Percentiles rank a stretch among this genome's conserved stretches.
Conservation (phyloP, 2,113 vertebrate species). For the Clarias batrachus region DNA sequence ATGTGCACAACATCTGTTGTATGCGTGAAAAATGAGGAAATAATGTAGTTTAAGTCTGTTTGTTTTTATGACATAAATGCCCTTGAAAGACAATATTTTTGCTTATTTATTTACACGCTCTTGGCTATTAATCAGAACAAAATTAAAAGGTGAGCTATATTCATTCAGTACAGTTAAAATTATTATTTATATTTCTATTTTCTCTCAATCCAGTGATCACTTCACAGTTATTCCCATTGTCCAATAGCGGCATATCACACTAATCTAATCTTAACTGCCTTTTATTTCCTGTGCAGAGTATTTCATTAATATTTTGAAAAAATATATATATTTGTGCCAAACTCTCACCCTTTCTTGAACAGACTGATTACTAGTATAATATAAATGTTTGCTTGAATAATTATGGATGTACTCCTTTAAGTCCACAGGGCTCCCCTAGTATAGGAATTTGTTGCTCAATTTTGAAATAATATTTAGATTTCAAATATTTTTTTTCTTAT, state of each 20-base stretch:
- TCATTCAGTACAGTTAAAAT: background rate
- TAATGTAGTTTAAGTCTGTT: background rate
- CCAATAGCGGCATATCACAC: background rate
- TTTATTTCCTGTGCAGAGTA: background rate
- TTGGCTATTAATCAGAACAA: background rate
- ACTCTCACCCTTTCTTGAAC: background rate
- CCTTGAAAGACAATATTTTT: background rate
- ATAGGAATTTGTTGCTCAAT: background rate
- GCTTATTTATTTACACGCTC: background rate
- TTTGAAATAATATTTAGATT: background rate
- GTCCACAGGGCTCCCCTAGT: background rate
- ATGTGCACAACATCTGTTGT: constrained; percentile 24
- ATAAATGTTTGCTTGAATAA: background rate
- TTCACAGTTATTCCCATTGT: background rate
- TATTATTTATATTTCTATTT: too few species aligned
- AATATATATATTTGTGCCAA: background rate
- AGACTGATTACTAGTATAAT: background rate
- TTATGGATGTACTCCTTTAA: background rate
- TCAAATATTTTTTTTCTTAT: background rate
- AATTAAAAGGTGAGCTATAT: background rate
- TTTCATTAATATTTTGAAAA: background rate
- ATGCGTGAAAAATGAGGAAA: constrained; percentile 2
- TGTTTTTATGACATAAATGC: background rate
- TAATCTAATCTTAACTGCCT: background rate
- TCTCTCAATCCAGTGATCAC: background rate